Evolutionary conservation across 2,888 invertebrate genomes (phyloP), one percentile per base, ranked within the genome.

Genomic region (Achlya flavicornis): DNA sequence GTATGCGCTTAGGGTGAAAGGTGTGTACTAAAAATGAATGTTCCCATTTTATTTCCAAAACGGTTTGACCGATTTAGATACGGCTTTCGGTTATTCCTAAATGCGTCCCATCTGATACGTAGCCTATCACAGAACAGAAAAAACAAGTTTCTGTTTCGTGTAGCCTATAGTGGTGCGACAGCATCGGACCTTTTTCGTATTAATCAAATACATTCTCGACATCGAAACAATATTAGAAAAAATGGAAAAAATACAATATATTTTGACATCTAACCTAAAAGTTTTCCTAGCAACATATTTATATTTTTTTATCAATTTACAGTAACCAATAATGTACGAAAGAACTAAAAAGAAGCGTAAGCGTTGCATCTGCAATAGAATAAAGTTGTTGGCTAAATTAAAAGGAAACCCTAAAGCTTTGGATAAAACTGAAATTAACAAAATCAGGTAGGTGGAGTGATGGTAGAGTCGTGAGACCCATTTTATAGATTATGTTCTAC

Each of bases 281-380:
- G 53, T 53, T 46, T 43, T 46, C 10, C 0, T 10, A 53, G 0
- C 19, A 14, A 53, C 0, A 10, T 1, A 53, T 10, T 19, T n/a
- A 60, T 60, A 41, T 41, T 41, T 38, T 38, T 16, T 60, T 3
- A 41, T 41, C 35, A 16, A 57, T 57, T 63, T 43, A 33, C 14
- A 63, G 38, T 33, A 48, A 7, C 7, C 4, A 35, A 33, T 32
- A 41, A 65, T 66, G 65, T n/a, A 61, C 12, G 43, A 57, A 33
- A 64, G 26, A 58, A 26, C 38, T 38, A 38, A 38, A 48, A 58
- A 64, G 48, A 71, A 74, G 60, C 74, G 79, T 61, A 80, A 70
- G 60, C 83, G 77, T 81, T 92, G 93, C 64, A 84, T 90, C 43
- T 92, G 92, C 72, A 68, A 91, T 19, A 86, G 77, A 0, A 67